These are phyloP conservation scores for Nebria brevicollis DNA, from an alignment of 2,888 invertebrate species.

Conservation along the genomic window DNA sequence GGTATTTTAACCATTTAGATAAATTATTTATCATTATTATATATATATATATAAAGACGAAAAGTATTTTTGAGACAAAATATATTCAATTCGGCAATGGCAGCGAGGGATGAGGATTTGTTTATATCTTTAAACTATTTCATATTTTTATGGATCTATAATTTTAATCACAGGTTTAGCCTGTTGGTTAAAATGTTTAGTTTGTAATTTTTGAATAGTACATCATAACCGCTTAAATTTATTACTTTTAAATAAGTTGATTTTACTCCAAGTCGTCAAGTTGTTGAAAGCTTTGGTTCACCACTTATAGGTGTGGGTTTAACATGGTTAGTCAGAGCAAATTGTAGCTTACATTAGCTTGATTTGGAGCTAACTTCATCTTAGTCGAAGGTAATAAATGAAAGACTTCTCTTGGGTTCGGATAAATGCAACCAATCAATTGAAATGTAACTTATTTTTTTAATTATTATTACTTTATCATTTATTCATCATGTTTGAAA, in stretches of 20 bases:
- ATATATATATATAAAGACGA: not conserved
- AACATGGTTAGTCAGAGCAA: no score
- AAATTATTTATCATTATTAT: not conserved
- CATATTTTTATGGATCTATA: conserved; percentile 3
- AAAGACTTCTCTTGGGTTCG: not conserved
- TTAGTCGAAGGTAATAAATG: not conserved
- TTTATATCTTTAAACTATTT: conserved; percentile 5
- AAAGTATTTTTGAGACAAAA: not conserved
- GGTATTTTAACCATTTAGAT: conserved; percentile 26
- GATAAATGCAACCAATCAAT: conserved; percentile 12
- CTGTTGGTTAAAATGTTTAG: not conserved
- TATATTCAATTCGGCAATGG: not conserved
- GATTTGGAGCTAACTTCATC: not conserved
- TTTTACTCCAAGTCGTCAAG: no score
- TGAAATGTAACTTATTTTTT: not conserved
- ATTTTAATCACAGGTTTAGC: conserved; percentile 7
- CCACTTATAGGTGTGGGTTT: no score
- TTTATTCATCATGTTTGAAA: no score
- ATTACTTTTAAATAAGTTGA: not conserved
- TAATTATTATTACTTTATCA: not conserved
- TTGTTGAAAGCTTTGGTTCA: no score
- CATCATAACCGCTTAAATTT: not conserved
- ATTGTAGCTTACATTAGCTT: no score
- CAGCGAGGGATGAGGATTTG: not conserved
- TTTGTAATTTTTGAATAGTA: conserved; percentile 12